These are phyloP conservation scores for Micrastur ruficollis DNA, from an alignment of 2,797 vertebrate species.

Conservation along the genomic window DNA sequence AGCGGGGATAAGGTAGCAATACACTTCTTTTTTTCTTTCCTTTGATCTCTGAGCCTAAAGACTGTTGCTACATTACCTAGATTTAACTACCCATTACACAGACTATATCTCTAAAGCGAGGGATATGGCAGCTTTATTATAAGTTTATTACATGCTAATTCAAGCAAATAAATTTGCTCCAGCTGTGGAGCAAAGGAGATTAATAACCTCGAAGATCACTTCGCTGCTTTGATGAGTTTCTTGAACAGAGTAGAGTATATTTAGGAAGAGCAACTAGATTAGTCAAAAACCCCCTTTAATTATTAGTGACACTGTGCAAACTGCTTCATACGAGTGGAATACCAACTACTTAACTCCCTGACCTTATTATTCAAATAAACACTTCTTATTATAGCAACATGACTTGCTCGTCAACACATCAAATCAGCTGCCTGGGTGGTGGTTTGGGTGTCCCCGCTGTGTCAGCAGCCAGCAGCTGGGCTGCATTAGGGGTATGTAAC, in stretches of 20 bases:
- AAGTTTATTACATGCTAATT: constrained; percentile 85
- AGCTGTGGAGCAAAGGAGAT: constrained; percentile 80
- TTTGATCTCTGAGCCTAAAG: background rate
- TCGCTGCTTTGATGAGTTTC: constrained; percentile 83
- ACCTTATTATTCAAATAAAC: constrained; percentile 84
- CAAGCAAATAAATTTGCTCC: constrained; percentile 84
- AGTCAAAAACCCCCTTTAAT: constrained; percentile 85
- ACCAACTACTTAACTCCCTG: constrained; percentile 83
- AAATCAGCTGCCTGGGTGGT: constrained; percentile 44
- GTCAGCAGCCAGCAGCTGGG: background rate
- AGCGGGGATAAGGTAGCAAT: background rate
- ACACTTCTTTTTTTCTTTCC: background rate
- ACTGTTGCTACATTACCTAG: constrained; percentile 14
- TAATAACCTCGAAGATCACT: constrained; percentile 82
- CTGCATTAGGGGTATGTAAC: background rate
- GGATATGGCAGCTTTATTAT: constrained; percentile 76
- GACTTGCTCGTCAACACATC: constrained; percentile 47
- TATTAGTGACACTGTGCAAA: constrained; percentile 88
- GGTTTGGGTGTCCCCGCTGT: constrained; percentile 31
- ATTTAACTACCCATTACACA: constrained; percentile 62
- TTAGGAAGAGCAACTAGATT: constrained; percentile 83
- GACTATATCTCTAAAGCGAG: constrained; percentile 57
- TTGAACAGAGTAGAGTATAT: constrained; percentile 81
- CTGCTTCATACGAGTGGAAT: constrained; percentile 79
- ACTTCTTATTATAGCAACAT: constrained; percentile 72